Evolutionary conservation across 2,888 invertebrate genomes (phyloP), one percentile per base, ranked within the genome.

Genomic region (Cheilosia pagana): DNA sequence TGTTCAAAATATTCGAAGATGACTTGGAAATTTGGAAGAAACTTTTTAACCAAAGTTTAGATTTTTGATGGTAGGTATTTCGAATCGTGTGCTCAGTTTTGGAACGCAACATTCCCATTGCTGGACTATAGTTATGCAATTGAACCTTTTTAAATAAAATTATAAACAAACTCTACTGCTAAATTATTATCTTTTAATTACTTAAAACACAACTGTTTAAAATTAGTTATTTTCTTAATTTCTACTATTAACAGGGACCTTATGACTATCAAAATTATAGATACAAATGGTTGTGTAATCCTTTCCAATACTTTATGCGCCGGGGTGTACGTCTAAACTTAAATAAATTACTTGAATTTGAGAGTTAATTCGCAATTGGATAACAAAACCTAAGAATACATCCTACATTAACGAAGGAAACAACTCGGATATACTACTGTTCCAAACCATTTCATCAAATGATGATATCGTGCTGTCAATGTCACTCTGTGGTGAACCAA

Each of bases 401-500:
- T 14, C n/a, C 39, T 93, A 96, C 68, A 95, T 93, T 89, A 96
- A 92, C 83, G 94, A 94, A 43, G 96, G 96, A 92, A 96, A 96
- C 87, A 96, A 92, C 92, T 96, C 96, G 82, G 95, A 94, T 88
- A 96, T 94, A 88, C 95, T 95, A 89, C 94, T 95, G 89, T 95
- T 95, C 95, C 95, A 96, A 88, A 95, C 93, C 89, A 95, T 95
- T 89, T 95, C 90, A 8, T 89, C 90, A 19, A 87, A 88, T 0
- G 76, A 53, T 8, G 76, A 78, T 63, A 81, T 87, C 71, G 68
- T 86, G 45, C 12, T 81, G 76, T n/a, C 89, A 87, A 74, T 88
- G 79, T 60, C 88, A 87, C 67, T 90, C 82, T 43, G 89, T 65
- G 95, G 95, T 0, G 95, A 95, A 82, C 93, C 94, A 53, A 94